Percentiles rank a stretch among this genome's conserved stretches.
These are phyloP conservation scores for Bagarius yarrelli DNA, from an alignment of 2,113 vertebrate genomes.

Conservation along the genomic window DNA sequence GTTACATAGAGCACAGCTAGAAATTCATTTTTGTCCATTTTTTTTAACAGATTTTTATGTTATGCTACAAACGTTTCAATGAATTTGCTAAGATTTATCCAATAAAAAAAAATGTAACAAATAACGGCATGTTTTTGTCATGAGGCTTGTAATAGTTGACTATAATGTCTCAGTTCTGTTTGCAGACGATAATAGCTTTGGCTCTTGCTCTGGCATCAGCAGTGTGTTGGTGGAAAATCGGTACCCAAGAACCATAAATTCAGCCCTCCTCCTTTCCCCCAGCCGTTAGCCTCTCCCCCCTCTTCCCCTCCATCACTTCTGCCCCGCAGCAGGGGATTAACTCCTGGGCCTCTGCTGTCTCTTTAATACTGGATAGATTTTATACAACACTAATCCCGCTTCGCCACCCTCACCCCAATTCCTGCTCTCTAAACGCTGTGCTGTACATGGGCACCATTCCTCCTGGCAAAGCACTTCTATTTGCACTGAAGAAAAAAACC, in stretches of 20 bases:
- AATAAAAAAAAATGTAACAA: no score
- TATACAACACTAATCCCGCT: constrained; percentile 62
- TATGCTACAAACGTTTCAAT: no score
- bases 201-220: neutral
- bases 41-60: no score
- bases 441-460: constrained; percentile 20
- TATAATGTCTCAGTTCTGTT: constrained; percentile 20
- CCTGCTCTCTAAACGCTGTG: constrained; percentile 56
- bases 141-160: neutral
- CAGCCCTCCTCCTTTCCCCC: constrained; percentile 30
- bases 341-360: constrained; percentile 51
- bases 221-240: constrained; percentile 33
- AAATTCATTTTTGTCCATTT: no score
- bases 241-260: constrained; percentile 45
- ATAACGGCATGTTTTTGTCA: neutral
- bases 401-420: constrained; percentile 42
- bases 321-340: constrained; percentile 63
- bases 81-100: no score
- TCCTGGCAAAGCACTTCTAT: neutral
- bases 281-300: constrained; percentile 20
- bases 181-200: constrained; percentile 15
- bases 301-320: constrained; percentile 40
- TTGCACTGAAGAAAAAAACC: neutral
- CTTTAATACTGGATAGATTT: constrained; percentile 66
- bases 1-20: no score